phyloP scores from a whole-genome alignment of 2,113 vertebrate species.

The Rhinopithecus roxellana region DNA sequence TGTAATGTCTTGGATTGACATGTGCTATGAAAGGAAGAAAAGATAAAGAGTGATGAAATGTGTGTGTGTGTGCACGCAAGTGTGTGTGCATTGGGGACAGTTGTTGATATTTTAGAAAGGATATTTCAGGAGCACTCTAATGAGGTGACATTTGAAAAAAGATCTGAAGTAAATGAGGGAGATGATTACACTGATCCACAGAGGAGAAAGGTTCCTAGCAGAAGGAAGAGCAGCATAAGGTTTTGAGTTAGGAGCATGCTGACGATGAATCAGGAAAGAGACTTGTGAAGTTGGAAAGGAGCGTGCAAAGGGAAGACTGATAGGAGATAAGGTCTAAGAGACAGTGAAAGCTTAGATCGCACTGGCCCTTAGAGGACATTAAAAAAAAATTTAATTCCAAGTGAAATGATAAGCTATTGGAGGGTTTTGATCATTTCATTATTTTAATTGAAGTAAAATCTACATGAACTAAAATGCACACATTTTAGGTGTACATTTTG shows the following conservation, averaged over 20 bases:
- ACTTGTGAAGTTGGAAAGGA: background rate
- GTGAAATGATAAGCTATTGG: background rate
- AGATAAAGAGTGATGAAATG: background rate
- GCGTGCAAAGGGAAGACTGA: background rate
- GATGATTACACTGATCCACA: background rate
- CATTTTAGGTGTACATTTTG: background rate
- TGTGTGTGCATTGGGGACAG: background rate
- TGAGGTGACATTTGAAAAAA: background rate
- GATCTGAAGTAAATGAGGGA: background rate
- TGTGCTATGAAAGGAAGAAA: background rate
- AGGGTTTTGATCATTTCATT: background rate
- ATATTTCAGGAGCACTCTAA: background rate
- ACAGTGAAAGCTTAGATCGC: background rate
- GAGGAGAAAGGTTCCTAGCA: background rate
- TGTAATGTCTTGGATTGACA: background rate
- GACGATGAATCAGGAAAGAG: background rate
- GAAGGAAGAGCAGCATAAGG: background rate
- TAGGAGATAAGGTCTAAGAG: background rate
- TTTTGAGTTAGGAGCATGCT: background rate
- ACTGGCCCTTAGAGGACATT: background rate
- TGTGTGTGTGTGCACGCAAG: background rate
- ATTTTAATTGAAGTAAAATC: background rate
- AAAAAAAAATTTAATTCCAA: background rate
- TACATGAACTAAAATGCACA: background rate
- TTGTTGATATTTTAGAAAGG: background rate